Percentiles rank a stretch among this genome's conserved stretches.
Evolutionary conservation across 2,888 invertebrate genomes (phyloP).

Genomic region (Mythimna ferrago): DNA sequence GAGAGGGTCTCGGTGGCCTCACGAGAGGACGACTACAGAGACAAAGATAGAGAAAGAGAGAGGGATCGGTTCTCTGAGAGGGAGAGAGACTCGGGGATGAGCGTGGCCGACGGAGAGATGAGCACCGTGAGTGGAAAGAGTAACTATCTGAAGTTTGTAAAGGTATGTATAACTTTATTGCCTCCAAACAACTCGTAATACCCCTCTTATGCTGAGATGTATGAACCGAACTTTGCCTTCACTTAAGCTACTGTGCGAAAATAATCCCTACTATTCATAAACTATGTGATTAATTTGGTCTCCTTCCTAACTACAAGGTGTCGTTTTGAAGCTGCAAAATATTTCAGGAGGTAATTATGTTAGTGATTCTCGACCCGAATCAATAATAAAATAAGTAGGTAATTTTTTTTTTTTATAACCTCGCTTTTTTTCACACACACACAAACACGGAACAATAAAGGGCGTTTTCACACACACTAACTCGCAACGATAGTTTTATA

Average conservation of each 20-base stretch:
- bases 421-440: too few relatives aligned
- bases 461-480: too few relatives aligned
- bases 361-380: too few relatives aligned
- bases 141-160: constrained; percentile 83
- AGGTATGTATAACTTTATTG: constrained; percentile 70
- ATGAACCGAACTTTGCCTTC: background rate
- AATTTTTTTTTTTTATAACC: too few relatives aligned
- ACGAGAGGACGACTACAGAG: constrained; percentile 79
- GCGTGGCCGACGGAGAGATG: constrained; percentile 84
- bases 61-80: constrained; percentile 81
- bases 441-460: too few relatives aligned
- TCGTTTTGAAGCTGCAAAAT: too few relatives aligned
- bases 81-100: constrained; percentile 85
- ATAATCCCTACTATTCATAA: too few relatives aligned
- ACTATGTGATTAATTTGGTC: too few relatives aligned
- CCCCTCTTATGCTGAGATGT: background rate
- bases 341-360: too few relatives aligned
- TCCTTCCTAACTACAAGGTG: too few relatives aligned
- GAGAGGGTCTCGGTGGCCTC: constrained; percentile 81
- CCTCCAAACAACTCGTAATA: background rate
- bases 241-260: background rate
- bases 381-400: too few relatives aligned
- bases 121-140: constrained; percentile 84
- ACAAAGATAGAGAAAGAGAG: constrained; percentile 75
- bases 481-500: too few relatives aligned